Evolutionary conservation across 1,140 invertebrate species (phyloP), one percentile per base, ranked within the genome.

Genomic region (Sinonovacula constricta): DNA sequence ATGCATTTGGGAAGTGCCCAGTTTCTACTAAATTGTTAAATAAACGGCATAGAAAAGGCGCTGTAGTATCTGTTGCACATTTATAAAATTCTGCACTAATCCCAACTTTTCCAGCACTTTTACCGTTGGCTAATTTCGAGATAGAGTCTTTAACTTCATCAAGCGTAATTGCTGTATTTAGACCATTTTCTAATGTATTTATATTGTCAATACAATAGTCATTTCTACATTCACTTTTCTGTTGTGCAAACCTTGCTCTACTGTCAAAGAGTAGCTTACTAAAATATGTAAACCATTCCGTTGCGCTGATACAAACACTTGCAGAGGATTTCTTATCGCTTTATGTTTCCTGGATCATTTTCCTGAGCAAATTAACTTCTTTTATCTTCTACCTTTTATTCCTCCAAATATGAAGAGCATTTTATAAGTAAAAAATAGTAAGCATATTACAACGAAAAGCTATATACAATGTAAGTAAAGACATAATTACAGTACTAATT

Each of bases 1-100:
- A 80, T 15, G 26, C 26, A 0, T 7, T 4, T 12, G 60, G 69
- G 39, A 72, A 67, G 57, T 49, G n/a, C 10, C 78, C 36, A 33
- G 28, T 62, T 14, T 2, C 3, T 26, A 33, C 22, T 4, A 78
- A 59, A 1, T 10, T 0, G 36, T 78, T 68, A 45, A 78, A 68
- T 2, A 69, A 2, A 33, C 22, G 28, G 15, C 5, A 18, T 28
- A 36, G 36, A 56, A 49, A 24, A n/a, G n/a, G n/a, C n/a, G n/a
- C n/a, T n/a, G n/a, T n/a, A n/a, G n/a, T n/a, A n/a, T n/a, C n/a
- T n/a, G n/a, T n/a, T n/a, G n/a, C n/a, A n/a, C n/a, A n/a, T n/a
- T n/a, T n/a, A n/a, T n/a, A n/a, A n/a, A n/a, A n/a, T n/a, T n/a
- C n/a, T 30, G 68, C 54, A 3, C n/a, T n/a, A n/a, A 49, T 1